Evolutionary conservation across 2,113 vertebrate genomes (phyloP).

Genomic region (Telmatochromis sp.): DNA sequence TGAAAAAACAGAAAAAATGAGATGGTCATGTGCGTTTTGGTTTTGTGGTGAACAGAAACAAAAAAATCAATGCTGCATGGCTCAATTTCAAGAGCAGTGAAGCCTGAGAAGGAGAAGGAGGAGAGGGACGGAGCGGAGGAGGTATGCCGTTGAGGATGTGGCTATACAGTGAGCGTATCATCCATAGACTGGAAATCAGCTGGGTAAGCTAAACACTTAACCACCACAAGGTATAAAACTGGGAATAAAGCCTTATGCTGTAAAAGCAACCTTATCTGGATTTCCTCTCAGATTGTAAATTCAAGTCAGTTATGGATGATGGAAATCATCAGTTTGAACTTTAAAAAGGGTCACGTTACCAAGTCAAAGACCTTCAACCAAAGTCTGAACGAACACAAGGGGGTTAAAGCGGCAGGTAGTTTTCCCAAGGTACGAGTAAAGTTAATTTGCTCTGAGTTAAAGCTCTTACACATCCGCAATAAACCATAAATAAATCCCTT

Average conservation of each 20-base stretch:
- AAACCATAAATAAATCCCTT: slow-evolving; percentile 2
- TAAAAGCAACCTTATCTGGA: background rate
- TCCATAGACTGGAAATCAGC: slow-evolving; percentile 25
- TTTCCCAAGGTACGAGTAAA: background rate
- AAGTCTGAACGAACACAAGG: background rate
- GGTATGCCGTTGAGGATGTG: slow-evolving; percentile 45
- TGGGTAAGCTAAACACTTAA: background rate
- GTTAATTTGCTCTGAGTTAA: slow-evolving; percentile 37
- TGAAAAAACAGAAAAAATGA: slow-evolving; percentile 12
- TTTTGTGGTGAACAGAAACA: slow-evolving; percentile 4
- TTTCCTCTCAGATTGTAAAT: background rate
- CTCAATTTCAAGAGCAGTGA: slow-evolving; percentile 31
- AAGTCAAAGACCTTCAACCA: background rate
- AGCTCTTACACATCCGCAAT: background rate
- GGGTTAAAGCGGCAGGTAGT: background rate
- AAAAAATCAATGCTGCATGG: slow-evolving; percentile 43
- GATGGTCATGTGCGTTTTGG: slow-evolving; percentile 1
- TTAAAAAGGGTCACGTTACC: background rate
- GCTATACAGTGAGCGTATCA: slow-evolving; percentile 36
- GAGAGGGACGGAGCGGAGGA: slow-evolving; percentile 10
- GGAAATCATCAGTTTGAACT: background rate
- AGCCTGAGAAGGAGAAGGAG: background rate
- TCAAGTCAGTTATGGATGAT: background rate
- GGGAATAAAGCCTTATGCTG: background rate
- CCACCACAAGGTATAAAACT: background rate